Evolutionary conservation across 2,797 vertebrate species (phyloP).

Genomic region (Cuniculus paca): DNA sequence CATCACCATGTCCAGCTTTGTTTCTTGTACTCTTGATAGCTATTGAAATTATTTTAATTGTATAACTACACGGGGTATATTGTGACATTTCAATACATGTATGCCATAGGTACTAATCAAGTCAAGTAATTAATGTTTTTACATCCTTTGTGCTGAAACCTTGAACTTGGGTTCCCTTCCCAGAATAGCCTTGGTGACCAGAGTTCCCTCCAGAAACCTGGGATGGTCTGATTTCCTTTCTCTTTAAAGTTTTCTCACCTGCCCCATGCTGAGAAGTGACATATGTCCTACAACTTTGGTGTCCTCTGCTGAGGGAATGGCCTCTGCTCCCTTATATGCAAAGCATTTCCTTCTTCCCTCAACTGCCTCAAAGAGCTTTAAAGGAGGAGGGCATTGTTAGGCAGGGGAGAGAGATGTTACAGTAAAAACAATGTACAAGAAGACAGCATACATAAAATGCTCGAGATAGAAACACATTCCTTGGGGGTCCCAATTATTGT

Average conservation of each 20-base stretch:
- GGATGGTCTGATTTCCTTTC: neutral
- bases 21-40: neutral
- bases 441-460: neutral
- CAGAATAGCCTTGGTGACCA: neutral
- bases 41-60: neutral
- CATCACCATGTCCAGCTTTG: neutral
- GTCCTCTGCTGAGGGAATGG: constrained; percentile 29
- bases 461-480: fast-evolving
- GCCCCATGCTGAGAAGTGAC: constrained; percentile 57
- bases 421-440: neutral
- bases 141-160: neutral
- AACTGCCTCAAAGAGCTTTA: neutral
- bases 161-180: neutral
- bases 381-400: neutral
- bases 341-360: neutral
- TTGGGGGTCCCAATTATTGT: neutral
- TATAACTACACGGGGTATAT: neutral
- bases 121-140: fast-evolving
- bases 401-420: neutral
- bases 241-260: constrained; percentile 11
- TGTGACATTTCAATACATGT: neutral
- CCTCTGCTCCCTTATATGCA: neutral
- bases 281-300: constrained; percentile 30
- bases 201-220: neutral
- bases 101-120: no score